Base-by-base conservation (phyloP, 2,113 vertebrate species). In the Cynopterus brachyotis region DNA sequence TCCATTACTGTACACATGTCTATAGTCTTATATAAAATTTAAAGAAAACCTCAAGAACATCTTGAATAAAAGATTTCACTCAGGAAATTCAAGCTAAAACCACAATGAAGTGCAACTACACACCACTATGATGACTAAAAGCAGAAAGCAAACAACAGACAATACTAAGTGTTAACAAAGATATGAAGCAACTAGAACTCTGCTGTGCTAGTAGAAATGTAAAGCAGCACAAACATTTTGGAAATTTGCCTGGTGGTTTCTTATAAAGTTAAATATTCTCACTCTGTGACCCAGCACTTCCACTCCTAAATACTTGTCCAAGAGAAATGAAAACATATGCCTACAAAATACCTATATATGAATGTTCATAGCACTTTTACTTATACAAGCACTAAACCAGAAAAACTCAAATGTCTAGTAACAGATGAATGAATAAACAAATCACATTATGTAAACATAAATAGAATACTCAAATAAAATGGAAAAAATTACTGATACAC, bases 11-110 rank as follows among this genome's bases (percentile, higher is more conserved):
- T 64, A 59, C 59, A 59, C 2, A 50, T 12, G 9, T 59, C 30
- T 91, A 78, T 1, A 82, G 19, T 62, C 26, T 32, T 55, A 1
- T 11, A 83, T 32, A 66, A 89, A 90, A 95, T 55, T 32, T 62
- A 73, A 85, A 83, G 42, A 84, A 83, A 76, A 76, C 3, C 17
- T 90, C 35, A 67, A 78, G 47, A 75, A 93, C 24, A 45, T 59
- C 59, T 87, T 85, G 57, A 96, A 53, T 62, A 73, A 75, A 85
- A 89, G 55, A 81, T 16, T 69, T 78, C 40, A 55, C 59, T 92
- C 37, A 13, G 47, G 45, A 89, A 96, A 88, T 81, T 60, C 62
- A 97, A 92, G 78, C 84, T 70, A 80, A 81, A 96, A 73, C 42
- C 50, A 93, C 22, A 84, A 30, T 55, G 19, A 62, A 7, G 7